Conservation (phyloP, 2,888 invertebrate species). For the Pimpla rufipes region DNA sequence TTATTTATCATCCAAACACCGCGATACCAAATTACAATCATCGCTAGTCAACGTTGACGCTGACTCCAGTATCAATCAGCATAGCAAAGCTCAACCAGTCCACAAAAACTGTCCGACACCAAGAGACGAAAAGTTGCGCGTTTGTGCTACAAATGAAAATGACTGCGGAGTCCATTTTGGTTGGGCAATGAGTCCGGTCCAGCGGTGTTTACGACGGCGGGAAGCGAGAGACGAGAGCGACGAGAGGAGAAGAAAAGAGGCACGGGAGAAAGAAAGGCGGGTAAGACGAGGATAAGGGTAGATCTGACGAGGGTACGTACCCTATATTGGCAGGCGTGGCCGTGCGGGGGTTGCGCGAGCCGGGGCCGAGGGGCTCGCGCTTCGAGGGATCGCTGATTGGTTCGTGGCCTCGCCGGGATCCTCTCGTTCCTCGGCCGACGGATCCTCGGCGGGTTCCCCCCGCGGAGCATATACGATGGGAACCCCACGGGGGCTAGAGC, state of each 20-base stretch:
- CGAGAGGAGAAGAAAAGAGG: constrained; percentile 78
- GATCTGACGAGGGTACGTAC: constrained; percentile 82
- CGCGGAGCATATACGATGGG: constrained; percentile 30
- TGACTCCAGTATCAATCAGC: not conserved
- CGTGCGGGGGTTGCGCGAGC: constrained; percentile 76
- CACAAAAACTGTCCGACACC: not conserved
- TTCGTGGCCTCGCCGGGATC: constrained; percentile 73
- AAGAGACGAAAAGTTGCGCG: constrained; percentile 11
- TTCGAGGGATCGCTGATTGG: constrained; percentile 83
- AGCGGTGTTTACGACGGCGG: constrained; percentile 67
- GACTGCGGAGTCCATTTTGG: constrained; percentile 81
- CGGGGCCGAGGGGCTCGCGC: constrained; percentile 78
- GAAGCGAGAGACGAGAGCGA: constrained; percentile 65
- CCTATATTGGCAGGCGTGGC: constrained; percentile 85
- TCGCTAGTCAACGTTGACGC: not conserved
- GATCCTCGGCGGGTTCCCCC: constrained; percentile 73
- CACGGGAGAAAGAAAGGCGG: constrained; percentile 72
- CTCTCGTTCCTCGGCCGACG: constrained; percentile 74
- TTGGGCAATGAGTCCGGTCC: constrained; percentile 82
- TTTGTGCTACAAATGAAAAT: constrained; percentile 59
- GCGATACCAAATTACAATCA: no score
- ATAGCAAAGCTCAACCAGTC: not conserved
- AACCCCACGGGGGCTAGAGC: constrained; percentile 72
- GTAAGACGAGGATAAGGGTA: constrained; percentile 73
- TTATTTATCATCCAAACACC: no score